Evolutionary conservation across 1,140 invertebrate species (phyloP).

Genomic region (Hycleus cichorii): DNA sequence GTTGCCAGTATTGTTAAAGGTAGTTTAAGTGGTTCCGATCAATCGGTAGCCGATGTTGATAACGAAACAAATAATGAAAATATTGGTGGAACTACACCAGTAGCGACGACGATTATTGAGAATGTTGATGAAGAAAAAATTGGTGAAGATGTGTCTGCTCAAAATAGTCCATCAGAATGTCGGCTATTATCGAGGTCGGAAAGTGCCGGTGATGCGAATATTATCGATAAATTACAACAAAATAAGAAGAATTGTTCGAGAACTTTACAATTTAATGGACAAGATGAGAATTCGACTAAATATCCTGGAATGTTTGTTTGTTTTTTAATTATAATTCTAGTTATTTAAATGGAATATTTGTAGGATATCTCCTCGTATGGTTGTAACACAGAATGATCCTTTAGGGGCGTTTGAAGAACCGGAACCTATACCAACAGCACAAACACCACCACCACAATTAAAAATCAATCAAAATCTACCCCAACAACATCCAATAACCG

Average conservation of each 20-base stretch:
- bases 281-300: conserved; percentile 28
- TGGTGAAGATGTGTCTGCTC: conserved; percentile 36
- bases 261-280: conserved; percentile 39
- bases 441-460: conserved; percentile 23
- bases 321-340: neutral
- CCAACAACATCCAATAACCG: conserved; percentile 22
- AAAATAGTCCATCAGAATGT: conserved; percentile 49
- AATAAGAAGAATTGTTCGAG: conserved; percentile 35
- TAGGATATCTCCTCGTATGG: conserved; percentile 63
- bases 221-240: conserved; percentile 61
- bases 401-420: conserved; percentile 68
- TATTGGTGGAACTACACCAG: conserved; percentile 1
- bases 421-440: conserved; percentile 23
- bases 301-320: conserved; percentile 41
- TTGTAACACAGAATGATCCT: conserved; percentile 85
- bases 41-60: conserved; percentile 18
- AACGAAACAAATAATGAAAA: conserved; percentile 11
- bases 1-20: conserved; percentile 54
- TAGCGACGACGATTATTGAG: conserved; percentile 7
- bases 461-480: conserved; percentile 9
- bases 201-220: conserved; percentile 67
- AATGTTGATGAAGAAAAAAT: conserved; percentile 18
- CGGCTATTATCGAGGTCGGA: conserved; percentile 54
- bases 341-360: neutral
- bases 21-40: conserved; percentile 29